Evolutionary conservation across 2,113 vertebrate genomes (phyloP).

Genomic region (Sylvietta virens): DNA sequence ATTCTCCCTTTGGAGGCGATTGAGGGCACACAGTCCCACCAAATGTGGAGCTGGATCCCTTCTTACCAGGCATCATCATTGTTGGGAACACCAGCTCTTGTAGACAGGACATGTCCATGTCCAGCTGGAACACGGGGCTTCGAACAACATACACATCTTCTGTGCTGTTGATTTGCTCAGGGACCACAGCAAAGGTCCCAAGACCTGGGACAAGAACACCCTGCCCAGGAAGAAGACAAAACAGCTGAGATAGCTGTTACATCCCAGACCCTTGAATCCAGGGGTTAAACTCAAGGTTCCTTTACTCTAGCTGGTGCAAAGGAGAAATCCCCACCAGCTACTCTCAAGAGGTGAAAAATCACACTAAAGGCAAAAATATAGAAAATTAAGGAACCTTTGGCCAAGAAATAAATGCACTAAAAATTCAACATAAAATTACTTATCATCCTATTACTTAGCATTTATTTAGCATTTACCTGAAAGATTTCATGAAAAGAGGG

Average conservation of each 20-base stretch:
- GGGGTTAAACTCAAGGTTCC: not conserved
- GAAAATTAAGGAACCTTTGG: not conserved
- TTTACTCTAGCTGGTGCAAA: not conserved
- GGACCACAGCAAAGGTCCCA: not conserved
- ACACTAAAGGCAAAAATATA: not conserved
- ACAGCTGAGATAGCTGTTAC: not conserved
- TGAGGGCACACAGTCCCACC: not conserved
- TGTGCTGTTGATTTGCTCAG: not conserved
- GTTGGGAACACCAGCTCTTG: not conserved
- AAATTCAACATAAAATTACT: not conserved
- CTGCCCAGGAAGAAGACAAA: not conserved
- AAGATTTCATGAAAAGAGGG: not conserved
- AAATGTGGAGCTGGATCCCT: not conserved
- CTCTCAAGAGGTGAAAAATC: not conserved
- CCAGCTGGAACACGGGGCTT: not conserved
- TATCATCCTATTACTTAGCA: not conserved
- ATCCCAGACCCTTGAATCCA: not conserved
- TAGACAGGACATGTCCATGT: not conserved
- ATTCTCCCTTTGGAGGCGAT: not conserved
- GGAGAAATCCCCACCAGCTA: not conserved
- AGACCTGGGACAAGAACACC: not conserved
- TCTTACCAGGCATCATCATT: not conserved
- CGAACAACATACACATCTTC: not conserved
- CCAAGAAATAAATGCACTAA: not conserved
- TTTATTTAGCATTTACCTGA: not conserved